phyloP scores from a whole-genome alignment of 2,888 invertebrate genomes.

The Megaustenia siamemsis region DNA sequence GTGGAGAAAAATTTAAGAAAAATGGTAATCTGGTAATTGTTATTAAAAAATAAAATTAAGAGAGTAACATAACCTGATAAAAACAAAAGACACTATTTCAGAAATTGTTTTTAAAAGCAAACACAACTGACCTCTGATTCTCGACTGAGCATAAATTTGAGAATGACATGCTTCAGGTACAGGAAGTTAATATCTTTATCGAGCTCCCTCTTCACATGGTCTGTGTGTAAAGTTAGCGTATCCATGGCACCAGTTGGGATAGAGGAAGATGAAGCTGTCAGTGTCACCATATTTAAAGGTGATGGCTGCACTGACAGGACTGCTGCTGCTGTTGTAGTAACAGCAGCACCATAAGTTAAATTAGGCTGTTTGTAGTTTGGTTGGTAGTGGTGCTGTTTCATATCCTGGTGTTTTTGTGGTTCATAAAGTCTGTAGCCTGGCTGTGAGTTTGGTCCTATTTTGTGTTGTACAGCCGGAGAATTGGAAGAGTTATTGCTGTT shows the following conservation, averaged over 20 bases:
- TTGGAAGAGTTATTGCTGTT: conserved; percentile 38
- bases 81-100: too few relatives aligned
- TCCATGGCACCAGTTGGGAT: conserved; percentile 49
- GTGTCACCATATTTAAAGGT: conserved; percentile 13
- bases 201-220: conserved; percentile 54
- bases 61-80: too few relatives aligned
- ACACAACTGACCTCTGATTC: conserved; percentile 84
- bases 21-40: too few relatives aligned
- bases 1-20: too few relatives aligned
- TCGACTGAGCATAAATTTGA: conserved; percentile 93
- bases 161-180: conserved; percentile 94
- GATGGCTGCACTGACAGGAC: conserved; percentile 42
- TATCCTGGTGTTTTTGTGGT: conserved; percentile 8
- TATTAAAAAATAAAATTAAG: too few relatives aligned
- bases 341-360: neutral
- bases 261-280: conserved; percentile 46
- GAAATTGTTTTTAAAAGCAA: too few relatives aligned
- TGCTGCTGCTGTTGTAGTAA: neutral
- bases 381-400: neutral
- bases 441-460: neutral
- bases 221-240: conserved; percentile 41
- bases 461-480: neutral
- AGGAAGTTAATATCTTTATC: conserved; percentile 87
- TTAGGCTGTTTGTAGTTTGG: neutral
- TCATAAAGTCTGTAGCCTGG: neutral